Percentiles rank a stretch among this genome's conserved stretches.
These are phyloP conservation scores for Chrysodeixis includens DNA, from an alignment of 2,888 invertebrate species.

Conservation along the genomic window DNA sequence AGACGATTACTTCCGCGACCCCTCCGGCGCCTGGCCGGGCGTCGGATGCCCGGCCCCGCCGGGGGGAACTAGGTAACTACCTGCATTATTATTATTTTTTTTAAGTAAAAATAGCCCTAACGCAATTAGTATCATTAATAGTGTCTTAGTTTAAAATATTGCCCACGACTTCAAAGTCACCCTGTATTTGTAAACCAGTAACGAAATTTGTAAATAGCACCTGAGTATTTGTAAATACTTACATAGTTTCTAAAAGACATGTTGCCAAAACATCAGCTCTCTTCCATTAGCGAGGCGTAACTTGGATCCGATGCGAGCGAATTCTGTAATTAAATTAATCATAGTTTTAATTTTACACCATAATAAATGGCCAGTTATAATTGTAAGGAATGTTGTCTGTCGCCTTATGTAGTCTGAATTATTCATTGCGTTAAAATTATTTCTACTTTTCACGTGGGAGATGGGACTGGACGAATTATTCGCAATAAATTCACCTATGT, in stretches of 20 bases:
- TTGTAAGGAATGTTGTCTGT: slow-evolving; percentile 15
- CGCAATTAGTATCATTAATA: too few species aligned
- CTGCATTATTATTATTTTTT: too few species aligned
- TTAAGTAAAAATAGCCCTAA: too few species aligned
- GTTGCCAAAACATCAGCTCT: slow-evolving; percentile 66
- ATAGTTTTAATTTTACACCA: slow-evolving; percentile 25
- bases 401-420: slow-evolving; percentile 7
- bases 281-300: slow-evolving; percentile 69
- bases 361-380: slow-evolving; percentile 9
- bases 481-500: not conserved
- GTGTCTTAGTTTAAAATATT: too few species aligned
- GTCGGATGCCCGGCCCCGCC: too few species aligned
- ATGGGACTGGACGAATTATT: not conserved
- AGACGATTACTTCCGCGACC: too few species aligned
- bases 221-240: slow-evolving; percentile 61
- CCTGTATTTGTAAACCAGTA: too few species aligned
- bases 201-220: too few species aligned
- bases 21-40: too few species aligned
- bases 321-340: slow-evolving; percentile 58
- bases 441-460: slow-evolving; percentile 1
- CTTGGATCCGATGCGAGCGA: slow-evolving; percentile 36
- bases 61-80: too few species aligned
- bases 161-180: too few species aligned
- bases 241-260: slow-evolving; percentile 87
- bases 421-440: too few species aligned